A percentile compares a stretch with the other conserved stretches of the same genome.
Evolutionary conservation across 2,797 vertebrate genomes (phyloP).

Genomic region (Vireo griseus): DNA sequence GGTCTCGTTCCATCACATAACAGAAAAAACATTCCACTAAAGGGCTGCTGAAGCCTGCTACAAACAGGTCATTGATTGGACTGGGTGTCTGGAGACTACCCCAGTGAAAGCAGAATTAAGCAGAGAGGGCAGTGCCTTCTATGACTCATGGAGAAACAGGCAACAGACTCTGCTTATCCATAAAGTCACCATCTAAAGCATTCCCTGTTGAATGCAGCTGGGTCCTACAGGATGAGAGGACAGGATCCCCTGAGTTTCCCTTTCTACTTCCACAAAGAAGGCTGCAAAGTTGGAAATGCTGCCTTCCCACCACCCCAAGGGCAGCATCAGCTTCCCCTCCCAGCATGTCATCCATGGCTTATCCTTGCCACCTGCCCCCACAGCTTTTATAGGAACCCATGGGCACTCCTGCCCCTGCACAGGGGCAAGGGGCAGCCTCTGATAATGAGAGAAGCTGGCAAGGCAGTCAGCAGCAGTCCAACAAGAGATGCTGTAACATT

Average conservation of each 20-base stretch:
- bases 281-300: background rate
- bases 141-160: background rate
- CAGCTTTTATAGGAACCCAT: background rate
- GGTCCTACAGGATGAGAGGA: background rate
- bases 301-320: background rate
- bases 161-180: background rate
- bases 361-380: background rate
- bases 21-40: background rate
- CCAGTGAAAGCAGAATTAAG: background rate
- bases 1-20: background rate
- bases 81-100: background rate
- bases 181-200: background rate
- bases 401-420: background rate
- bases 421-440: background rate
- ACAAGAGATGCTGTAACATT: background rate
- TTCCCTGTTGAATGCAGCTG: background rate
- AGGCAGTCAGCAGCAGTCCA: background rate
- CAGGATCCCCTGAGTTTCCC: background rate
- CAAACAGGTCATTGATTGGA: background rate
- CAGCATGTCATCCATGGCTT: fast-evolving
- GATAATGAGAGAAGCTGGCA: fast-evolving
- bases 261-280: background rate
- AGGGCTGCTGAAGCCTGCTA: background rate
- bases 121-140: background rate
- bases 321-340: background rate